Percentiles rank a stretch among this genome's conserved stretches.
phyloP scores from a whole-genome alignment of 1,140 invertebrate genomes.

The Oreohelix idahoensis region DNA sequence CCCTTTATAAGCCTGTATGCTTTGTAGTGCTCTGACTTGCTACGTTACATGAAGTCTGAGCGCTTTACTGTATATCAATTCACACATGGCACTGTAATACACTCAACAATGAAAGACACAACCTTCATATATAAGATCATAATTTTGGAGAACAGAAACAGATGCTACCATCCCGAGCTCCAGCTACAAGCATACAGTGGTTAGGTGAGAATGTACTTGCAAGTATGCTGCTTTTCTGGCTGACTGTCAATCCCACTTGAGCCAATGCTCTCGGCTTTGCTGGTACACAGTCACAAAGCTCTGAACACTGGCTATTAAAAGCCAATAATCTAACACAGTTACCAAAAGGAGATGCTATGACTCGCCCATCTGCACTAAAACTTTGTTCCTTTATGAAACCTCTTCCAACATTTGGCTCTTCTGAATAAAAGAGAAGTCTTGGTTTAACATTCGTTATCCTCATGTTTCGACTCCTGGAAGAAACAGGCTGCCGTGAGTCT shows the following conservation, averaged over 20 bases:
- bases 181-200: conserved; percentile 88
- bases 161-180: conserved; percentile 88
- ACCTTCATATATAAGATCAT: conserved; percentile 61
- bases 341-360: conserved; percentile 91
- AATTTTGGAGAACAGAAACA: conserved; percentile 89
- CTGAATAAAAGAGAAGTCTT: conserved; percentile 86
- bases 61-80: no score
- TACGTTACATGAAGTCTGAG: no score
- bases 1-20: no score
- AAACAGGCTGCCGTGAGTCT: background rate
- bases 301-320: conserved; percentile 84
- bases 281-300: conserved; percentile 79
- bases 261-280: conserved; percentile 69
- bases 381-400: conserved; percentile 88
- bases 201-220: conserved; percentile 91
- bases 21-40: no score
- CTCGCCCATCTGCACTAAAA: conserved; percentile 88
- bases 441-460: conserved; percentile 29
- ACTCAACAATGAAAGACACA: no score
- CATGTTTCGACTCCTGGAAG: background rate
- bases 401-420: conserved; percentile 89
- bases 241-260: conserved; percentile 81
- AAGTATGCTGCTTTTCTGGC: conserved; percentile 88
- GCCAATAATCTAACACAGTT: conserved; percentile 86
- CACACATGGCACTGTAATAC: no score